Percentiles rank a stretch among this genome's conserved stretches.
Conservation (phyloP, 2,888 invertebrate species). For the Anoplius nigerrimus region DNA sequence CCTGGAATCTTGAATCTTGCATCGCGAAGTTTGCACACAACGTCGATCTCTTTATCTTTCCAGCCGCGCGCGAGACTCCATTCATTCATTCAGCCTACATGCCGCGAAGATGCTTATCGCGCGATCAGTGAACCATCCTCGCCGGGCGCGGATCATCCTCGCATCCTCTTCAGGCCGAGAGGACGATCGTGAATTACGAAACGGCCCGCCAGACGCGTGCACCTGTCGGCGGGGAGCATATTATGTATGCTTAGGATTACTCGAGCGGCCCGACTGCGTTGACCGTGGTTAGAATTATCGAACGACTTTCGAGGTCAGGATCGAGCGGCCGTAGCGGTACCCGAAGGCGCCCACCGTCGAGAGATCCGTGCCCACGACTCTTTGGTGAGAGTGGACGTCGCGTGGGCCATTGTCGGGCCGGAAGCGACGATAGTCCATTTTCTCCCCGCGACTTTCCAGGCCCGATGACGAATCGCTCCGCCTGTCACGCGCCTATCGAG, state of each 20-base stretch:
- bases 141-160: background rate
- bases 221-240: slow-evolving; percentile 39
- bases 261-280: slow-evolving; percentile 52
- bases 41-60: too few species aligned
- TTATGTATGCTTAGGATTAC: slow-evolving; percentile 62
- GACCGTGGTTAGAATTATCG: slow-evolving; percentile 65
- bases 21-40: too few species aligned
- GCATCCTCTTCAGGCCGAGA: background rate
- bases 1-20: too few species aligned
- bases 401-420: slow-evolving; percentile 43
- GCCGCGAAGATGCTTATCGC: too few species aligned
- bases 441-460: slow-evolving; percentile 60
- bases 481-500: background rate
- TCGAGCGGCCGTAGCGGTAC: slow-evolving; percentile 45
- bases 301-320: slow-evolving; percentile 70
- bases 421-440: slow-evolving; percentile 62
- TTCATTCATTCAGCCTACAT: too few species aligned
- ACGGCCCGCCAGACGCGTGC: slow-evolving; percentile 21
- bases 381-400: slow-evolving; percentile 57
- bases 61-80: too few species aligned
- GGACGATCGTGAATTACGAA: slow-evolving; percentile 36
- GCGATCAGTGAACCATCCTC: too few species aligned
- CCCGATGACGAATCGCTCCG: slow-evolving; percentile 4
- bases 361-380: slow-evolving; percentile 32
- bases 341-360: slow-evolving; percentile 3